phyloP scores from a whole-genome alignment of 2,888 invertebrate genomes.

The Esperia sulphurella region DNA sequence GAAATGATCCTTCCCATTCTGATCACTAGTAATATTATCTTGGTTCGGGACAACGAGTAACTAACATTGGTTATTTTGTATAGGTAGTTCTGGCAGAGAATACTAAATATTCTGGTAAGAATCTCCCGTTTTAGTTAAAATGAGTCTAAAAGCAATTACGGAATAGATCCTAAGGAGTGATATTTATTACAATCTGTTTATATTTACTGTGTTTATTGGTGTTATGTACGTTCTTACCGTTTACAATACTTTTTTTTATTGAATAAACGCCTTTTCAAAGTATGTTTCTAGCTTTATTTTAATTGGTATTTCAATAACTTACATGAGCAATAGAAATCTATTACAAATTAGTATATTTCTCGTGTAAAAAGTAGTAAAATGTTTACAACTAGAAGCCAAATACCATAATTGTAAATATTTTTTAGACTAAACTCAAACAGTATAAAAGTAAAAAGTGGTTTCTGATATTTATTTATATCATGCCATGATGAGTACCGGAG shows the following conservation, averaged over 20 bases:
- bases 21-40: too few species aligned
- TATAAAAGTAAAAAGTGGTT: too few species aligned
- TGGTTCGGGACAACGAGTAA: too few species aligned
- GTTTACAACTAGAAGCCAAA: too few species aligned
- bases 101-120: too few species aligned
- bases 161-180: conserved; percentile 32
- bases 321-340: neutral
- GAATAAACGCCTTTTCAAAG: conserved; percentile 33
- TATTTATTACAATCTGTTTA: conserved; percentile 59
- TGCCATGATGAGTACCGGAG: neutral
- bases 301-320: neutral
- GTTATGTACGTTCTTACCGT: conserved; percentile 52
- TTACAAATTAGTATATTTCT: too few species aligned
- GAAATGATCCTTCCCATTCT: too few species aligned
- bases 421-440: too few species aligned
- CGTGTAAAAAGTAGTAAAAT: too few species aligned
- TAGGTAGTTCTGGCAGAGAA: too few species aligned
- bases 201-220: conserved; percentile 57
- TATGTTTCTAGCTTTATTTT: neutral
- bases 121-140: neutral
- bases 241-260: conserved; percentile 48
- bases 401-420: too few species aligned
- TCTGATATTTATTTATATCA: neutral
- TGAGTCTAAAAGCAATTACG: conserved; percentile 24
- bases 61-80: too few species aligned